Conservation (phyloP, 2,797 vertebrate genomes). For the Pangasius macronema region DNA sequence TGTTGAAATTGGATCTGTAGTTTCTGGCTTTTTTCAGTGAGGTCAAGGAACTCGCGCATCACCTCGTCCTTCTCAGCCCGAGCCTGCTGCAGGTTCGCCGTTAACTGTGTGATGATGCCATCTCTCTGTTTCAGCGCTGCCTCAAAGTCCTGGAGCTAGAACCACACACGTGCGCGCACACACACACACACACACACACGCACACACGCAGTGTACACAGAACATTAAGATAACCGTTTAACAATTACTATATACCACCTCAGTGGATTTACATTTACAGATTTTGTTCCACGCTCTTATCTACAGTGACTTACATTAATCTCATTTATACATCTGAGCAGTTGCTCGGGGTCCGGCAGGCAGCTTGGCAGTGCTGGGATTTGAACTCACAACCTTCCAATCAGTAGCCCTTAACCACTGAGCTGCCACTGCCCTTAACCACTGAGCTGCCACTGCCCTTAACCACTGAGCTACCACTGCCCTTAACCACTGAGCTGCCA, state of each 20-base stretch:
- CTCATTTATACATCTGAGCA: no score
- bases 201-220: not conserved
- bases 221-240: not conserved
- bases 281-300: not conserved
- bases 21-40: conserved; percentile 95
- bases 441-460: no score
- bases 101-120: conserved; percentile 95
- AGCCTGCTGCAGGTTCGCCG: conserved; percentile 92
- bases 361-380: no score
- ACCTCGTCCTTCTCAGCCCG: conserved; percentile 94
- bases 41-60: conserved; percentile 91
- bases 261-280: not conserved
- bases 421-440: no score
- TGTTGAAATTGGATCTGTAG: conserved; percentile 98
- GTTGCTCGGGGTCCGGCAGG: no score
- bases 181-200: not conserved
- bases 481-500: no score
- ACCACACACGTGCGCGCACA: not conserved
- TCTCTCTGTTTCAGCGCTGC: conserved; percentile 94
- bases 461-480: no score
- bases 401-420: no score
- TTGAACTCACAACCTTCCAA: not conserved
- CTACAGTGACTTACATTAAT: not conserved
- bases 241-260: not conserved
- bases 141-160: conserved; percentile 93